phyloP scores from a whole-genome alignment of 2,113 vertebrate genomes.

The Ancistrus triradiatus region DNA sequence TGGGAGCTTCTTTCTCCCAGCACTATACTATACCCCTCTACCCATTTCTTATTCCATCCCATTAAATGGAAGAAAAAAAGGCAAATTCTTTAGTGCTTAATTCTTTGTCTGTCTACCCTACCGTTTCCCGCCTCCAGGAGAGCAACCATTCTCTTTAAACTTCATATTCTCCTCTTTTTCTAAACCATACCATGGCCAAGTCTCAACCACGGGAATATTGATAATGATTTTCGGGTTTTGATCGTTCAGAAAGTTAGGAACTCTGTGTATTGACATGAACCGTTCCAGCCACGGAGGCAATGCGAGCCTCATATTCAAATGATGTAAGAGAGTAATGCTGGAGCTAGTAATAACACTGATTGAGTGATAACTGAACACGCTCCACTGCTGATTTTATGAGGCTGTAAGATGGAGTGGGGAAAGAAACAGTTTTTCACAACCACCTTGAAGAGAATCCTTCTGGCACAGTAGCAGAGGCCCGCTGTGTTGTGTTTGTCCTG shows the following conservation, averaged over 20 bases:
- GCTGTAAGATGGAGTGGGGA: slow-evolving; percentile 8
- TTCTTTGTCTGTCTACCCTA: slow-evolving; percentile 36
- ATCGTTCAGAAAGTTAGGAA: slow-evolving; percentile 23
- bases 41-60: slow-evolving; percentile 48
- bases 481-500: neutral
- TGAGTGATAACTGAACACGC: slow-evolving; percentile 19
- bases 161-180: slow-evolving; percentile 1
- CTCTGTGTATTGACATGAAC: slow-evolving; percentile 25
- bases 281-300: slow-evolving; percentile 22
- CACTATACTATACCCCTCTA: slow-evolving; percentile 37
- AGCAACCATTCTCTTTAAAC: slow-evolving; percentile 36
- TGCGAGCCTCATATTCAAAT: slow-evolving; percentile 1
- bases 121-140: slow-evolving; percentile 35
- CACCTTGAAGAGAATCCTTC: slow-evolving; percentile 6
- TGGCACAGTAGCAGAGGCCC: neutral
- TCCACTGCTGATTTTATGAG: slow-evolving; percentile 23
- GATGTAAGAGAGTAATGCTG: too few relatives aligned
- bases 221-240: too few relatives aligned
- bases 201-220: too few relatives aligned
- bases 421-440: slow-evolving; percentile 15
- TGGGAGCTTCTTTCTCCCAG: slow-evolving; percentile 54
- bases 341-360: slow-evolving; percentile 26
- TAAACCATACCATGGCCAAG: too few relatives aligned
- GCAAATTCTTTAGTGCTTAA: slow-evolving; percentile 42
- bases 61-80: slow-evolving; percentile 44